Evolutionary conservation across 2,113 vertebrate species (phyloP).

Genomic region (Lycocorax pyrrhopterus): DNA sequence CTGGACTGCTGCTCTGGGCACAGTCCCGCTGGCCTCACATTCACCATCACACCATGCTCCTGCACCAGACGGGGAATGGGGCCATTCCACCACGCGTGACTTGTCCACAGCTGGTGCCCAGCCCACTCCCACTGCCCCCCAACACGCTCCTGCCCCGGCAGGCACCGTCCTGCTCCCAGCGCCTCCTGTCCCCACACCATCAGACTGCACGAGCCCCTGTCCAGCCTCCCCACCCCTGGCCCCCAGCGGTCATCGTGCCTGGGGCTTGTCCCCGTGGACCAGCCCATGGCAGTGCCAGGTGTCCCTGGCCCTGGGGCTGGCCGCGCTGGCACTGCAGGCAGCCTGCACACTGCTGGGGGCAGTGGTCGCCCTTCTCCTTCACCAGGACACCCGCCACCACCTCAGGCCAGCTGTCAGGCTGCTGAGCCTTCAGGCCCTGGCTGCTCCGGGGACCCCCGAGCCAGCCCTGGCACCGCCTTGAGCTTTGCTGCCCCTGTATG

Average conservation of each 20-base stretch:
- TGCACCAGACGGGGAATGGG: neutral
- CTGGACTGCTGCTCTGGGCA: neutral
- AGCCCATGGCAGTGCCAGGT: slow-evolving; percentile 27
- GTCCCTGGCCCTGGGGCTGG: slow-evolving; percentile 39
- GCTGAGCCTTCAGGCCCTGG: neutral
- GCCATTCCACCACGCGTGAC: rapidly evolving
- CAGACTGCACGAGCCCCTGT: rapidly evolving
- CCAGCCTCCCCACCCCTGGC: rapidly evolving
- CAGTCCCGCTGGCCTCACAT: neutral
- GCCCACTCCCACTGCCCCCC: too few relatives aligned
- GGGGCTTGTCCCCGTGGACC: neutral
- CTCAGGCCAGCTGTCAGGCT: neutral
- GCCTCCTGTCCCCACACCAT: rapidly evolving
- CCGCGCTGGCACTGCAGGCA: slow-evolving; percentile 59
- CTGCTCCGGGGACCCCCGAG: rapidly evolving
- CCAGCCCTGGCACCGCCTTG: neutral
- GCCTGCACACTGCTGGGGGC: slow-evolving; percentile 41
- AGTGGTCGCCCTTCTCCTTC: slow-evolving; percentile 56
- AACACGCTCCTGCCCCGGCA: rapidly evolving
- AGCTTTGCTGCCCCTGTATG: neutral
- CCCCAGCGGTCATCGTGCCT: neutral
- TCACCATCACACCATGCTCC: neutral
- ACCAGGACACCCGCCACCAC: neutral
- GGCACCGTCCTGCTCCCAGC: rapidly evolving
- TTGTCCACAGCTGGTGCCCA: neutral